Conservation (phyloP, 2,797 vertebrate genomes). For the Urosaurus nigricauda region DNA sequence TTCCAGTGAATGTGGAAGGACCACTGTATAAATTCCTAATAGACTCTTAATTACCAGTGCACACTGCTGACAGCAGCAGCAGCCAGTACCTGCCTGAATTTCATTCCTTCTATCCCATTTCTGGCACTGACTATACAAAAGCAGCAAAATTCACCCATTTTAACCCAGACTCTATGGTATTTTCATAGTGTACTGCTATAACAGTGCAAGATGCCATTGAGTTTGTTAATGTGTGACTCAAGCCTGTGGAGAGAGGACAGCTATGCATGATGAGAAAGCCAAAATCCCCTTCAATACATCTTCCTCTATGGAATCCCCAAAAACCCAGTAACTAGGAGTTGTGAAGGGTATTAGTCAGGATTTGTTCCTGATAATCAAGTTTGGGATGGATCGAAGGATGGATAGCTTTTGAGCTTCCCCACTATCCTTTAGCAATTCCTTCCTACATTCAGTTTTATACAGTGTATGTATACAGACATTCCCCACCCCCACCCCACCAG, state of each 20-base stretch:
- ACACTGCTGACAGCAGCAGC: background rate
- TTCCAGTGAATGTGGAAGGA: too few relatives aligned
- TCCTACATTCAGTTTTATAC: too few relatives aligned
- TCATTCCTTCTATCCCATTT: background rate
- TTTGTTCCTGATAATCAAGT: conserved; percentile 1
- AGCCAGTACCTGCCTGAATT: background rate
- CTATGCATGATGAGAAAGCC: background rate
- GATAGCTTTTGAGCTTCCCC: background rate
- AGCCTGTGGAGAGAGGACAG: background rate
- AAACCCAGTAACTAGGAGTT: background rate
- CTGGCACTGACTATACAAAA: background rate
- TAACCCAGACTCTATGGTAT: background rate
- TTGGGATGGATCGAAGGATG: background rate
- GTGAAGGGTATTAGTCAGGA: background rate
- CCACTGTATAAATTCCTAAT: background rate
- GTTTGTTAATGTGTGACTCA: background rate
- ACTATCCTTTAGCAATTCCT: background rate
- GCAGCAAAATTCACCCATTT: background rate
- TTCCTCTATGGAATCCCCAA: conserved; percentile 30
- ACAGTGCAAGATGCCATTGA: background rate
- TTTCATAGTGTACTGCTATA: background rate
- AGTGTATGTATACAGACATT: background rate
- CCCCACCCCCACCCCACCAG: background rate
- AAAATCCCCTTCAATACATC: background rate
- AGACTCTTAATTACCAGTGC: background rate